Conservation (phyloP, 2,888 invertebrate genomes). For the Rhingia rostrata region DNA sequence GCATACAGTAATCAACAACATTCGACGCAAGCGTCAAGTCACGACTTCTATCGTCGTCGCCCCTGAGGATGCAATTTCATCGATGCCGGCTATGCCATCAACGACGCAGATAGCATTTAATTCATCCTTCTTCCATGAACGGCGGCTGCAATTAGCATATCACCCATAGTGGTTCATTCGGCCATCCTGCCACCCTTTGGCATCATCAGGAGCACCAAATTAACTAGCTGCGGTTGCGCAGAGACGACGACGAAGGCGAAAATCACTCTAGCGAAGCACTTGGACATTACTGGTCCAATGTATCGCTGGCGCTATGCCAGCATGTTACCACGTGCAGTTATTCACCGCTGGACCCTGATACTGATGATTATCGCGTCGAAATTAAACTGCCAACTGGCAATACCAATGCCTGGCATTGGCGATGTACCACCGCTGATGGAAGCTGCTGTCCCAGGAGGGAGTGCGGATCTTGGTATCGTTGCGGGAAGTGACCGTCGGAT, state of each 20-base stretch:
- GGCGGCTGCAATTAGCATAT: slow-evolving; percentile 70
- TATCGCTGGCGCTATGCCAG: slow-evolving; percentile 71
- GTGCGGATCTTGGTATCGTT: slow-evolving; percentile 17
- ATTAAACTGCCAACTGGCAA: slow-evolving; percentile 73
- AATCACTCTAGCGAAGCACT: slow-evolving; percentile 29
- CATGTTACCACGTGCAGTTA: slow-evolving; percentile 74
- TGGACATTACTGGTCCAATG: slow-evolving; percentile 53
- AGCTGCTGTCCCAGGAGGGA: slow-evolving; percentile 28
- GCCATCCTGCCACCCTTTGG: slow-evolving; percentile 29
- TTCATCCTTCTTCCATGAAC: slow-evolving; percentile 60
- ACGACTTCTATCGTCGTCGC: slow-evolving; percentile 49
- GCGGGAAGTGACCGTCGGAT: slow-evolving; percentile 75
- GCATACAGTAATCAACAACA: slow-evolving; percentile 35
- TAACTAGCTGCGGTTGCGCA: slow-evolving; percentile 8
- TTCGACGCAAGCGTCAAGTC: slow-evolving; percentile 58
- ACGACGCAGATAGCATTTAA: slow-evolving; percentile 68
- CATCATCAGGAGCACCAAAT: slow-evolving; percentile 30
- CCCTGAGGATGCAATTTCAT: slow-evolving; percentile 58
- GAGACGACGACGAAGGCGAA: background rate
- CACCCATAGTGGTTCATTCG: slow-evolving; percentile 52
- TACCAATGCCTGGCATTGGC: slow-evolving; percentile 68
- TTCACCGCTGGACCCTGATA: slow-evolving; percentile 65
- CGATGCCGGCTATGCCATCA: slow-evolving; percentile 73
- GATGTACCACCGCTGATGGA: slow-evolving; percentile 58
- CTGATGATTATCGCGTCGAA: slow-evolving; percentile 73